Evolutionary conservation across 2,113 vertebrate species (phyloP).

Genomic region (Muntiacus reevesi): DNA sequence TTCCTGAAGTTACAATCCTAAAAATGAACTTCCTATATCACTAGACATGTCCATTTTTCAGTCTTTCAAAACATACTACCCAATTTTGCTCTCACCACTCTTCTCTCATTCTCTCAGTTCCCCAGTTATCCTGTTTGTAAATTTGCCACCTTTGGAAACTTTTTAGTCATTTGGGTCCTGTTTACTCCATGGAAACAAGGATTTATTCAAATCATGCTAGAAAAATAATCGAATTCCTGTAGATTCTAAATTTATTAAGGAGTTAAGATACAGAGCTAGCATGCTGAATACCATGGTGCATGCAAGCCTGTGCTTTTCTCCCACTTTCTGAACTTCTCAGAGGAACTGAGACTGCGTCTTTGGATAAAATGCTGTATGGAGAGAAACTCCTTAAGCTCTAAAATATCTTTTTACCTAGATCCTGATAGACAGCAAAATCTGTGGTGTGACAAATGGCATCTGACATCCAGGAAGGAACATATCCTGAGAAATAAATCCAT

Average conservation of each 20-base stretch:
- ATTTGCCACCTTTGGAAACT: background rate
- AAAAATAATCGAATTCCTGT: background rate
- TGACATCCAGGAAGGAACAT: slow-evolving; percentile 83
- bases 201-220: background rate
- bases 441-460: slow-evolving; percentile 83
- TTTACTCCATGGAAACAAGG: background rate
- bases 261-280: background rate
- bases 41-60: background rate
- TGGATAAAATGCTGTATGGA: slow-evolving; percentile 54
- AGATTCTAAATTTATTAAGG: background rate
- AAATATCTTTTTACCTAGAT: slow-evolving; percentile 77
- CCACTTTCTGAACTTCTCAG: slow-evolving; percentile 53
- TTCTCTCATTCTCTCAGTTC: background rate
- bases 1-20: background rate
- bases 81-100: background rate
- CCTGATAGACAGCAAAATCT: slow-evolving; percentile 83
- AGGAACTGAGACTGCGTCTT: slow-evolving; percentile 53
- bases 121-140: background rate
- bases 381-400: slow-evolving; percentile 74
- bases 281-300: background rate
- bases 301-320: slow-evolving; percentile 27
- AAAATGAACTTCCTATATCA: background rate
- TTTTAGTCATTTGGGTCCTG: background rate
- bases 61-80: background rate
- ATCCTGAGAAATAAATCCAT: slow-evolving; percentile 83